Base-by-base conservation (phyloP, 2,888 invertebrate genomes). In the Drosophila fulvimacula region DNA sequence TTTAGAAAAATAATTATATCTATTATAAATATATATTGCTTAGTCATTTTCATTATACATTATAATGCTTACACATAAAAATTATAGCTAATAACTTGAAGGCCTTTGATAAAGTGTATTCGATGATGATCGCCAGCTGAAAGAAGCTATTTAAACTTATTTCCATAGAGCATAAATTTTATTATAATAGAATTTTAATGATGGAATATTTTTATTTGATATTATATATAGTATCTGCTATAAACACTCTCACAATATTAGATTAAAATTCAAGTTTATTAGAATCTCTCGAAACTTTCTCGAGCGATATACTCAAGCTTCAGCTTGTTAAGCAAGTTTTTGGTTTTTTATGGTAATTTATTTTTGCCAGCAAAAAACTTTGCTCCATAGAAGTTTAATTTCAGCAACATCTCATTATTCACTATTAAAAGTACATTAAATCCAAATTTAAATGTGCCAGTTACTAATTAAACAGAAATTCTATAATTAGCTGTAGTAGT, bases 31-130 rank as follows among this genome's bases (percentile, higher is more conserved):
- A 15, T 51, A 21, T 51, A 34, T 34, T 2, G 30, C 30, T 19
- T 32, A 15, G 21, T 51, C 49, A 51, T 34, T 21, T 21, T 51
- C 4, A 49, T 32, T 19, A 49, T 13, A 5, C 10, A 46, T 46
- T 46, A 30, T 46, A 30, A 46, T 46, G 27, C 46, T 27, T 46
- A 46, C 17, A 30, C 11, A 30, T 30, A 11, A 17, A 10, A 27
- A 46, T 46, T 46, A 46, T 46, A 17, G 10, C 27, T 46, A 11
- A 30, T 46, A 30, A 27, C 46, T 27, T 46, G 27, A 46, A 30
- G 46, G 27, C 11, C 9, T 15, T 9, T 24, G 24, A 3, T 15
- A 42, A 6, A 42, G 13, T 46, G 9, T 10, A 27, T n/a, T n/a
- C 5, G n/a, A 27, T 1, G 46, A 30, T 46, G 46, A 17, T 46